phyloP scores from a whole-genome alignment of 2,888 invertebrate species.

The Yponomeuta cagnagella region DNA sequence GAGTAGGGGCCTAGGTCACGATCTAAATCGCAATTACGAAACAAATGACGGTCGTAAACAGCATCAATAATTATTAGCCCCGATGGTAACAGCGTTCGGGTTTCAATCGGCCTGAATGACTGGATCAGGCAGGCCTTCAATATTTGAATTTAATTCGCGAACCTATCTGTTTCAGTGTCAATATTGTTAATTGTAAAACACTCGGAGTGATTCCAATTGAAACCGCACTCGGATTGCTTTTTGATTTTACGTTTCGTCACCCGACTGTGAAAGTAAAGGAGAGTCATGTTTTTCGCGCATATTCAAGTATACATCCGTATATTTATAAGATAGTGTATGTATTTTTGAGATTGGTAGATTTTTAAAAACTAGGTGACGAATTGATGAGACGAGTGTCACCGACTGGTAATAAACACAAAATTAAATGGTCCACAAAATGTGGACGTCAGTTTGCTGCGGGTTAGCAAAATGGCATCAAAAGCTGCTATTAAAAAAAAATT shows the following conservation, averaged over 20 bases:
- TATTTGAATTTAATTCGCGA: slow-evolving; percentile 9
- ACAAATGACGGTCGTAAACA: neutral
- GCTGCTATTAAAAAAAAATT: too few relatives aligned
- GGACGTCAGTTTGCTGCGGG: too few relatives aligned
- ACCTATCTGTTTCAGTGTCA: neutral
- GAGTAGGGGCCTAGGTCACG: neutral
- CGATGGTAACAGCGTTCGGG: neutral
- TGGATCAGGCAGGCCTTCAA: neutral
- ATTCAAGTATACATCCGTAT: too few relatives aligned
- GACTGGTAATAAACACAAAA: too few relatives aligned
- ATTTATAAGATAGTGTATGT: too few relatives aligned
- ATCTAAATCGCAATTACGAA: neutral
- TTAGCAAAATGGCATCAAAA: too few relatives aligned
- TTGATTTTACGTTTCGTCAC: neutral
- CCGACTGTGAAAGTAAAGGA: too few relatives aligned
- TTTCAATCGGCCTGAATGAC: neutral
- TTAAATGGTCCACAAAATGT: too few relatives aligned
- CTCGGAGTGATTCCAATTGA: slow-evolving; percentile 6
- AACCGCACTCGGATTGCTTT: neutral
- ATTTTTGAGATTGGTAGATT: too few relatives aligned
- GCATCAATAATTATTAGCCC: neutral
- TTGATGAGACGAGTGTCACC: too few relatives aligned
- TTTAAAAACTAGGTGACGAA: too few relatives aligned
- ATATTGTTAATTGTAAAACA: slow-evolving; percentile 2
- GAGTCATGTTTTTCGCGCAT: too few relatives aligned